phyloP scores from a whole-genome alignment of 1,140 invertebrate genomes.

The Sarcophaga peregrina region DNA sequence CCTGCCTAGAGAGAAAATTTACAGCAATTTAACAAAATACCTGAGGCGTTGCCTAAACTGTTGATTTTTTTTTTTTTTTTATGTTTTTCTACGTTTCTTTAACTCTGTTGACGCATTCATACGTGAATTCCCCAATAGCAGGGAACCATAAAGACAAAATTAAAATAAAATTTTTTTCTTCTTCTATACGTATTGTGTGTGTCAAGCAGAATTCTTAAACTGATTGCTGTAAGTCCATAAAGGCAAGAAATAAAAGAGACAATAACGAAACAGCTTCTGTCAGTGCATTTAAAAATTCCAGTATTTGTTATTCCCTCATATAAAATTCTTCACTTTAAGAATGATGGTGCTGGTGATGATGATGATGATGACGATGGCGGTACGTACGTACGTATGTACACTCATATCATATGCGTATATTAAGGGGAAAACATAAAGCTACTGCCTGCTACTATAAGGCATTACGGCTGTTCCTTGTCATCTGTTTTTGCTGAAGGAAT shows the following conservation, averaged over 20 bases:
- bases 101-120: not conserved
- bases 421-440: not conserved
- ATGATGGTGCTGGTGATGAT: constrained; percentile 17
- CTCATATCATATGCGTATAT: not conserved
- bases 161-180: constrained; percentile 37
- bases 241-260: constrained; percentile 24
- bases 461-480: constrained; percentile 25
- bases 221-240: constrained; percentile 23
- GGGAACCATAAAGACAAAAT: not conserved
- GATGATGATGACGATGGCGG: constrained; percentile 1
- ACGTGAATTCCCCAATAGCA: constrained; percentile 17
- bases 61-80: not conserved
- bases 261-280: constrained; percentile 35
- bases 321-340: not conserved
- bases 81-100: not conserved
- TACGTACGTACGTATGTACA: not conserved
- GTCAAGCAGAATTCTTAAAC: constrained; percentile 27
- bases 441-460: not conserved
- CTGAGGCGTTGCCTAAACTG: constrained; percentile 19
- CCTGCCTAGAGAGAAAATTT: not conserved
- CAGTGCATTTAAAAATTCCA: constrained; percentile 39
- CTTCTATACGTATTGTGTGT: constrained; percentile 5
- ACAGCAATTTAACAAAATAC: constrained; percentile 21
- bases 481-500: constrained; percentile 10
- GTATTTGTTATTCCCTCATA: not conserved